Conservation (phyloP, 2,888 invertebrate genomes). For the Cataglyphis rosenhaueri region DNA sequence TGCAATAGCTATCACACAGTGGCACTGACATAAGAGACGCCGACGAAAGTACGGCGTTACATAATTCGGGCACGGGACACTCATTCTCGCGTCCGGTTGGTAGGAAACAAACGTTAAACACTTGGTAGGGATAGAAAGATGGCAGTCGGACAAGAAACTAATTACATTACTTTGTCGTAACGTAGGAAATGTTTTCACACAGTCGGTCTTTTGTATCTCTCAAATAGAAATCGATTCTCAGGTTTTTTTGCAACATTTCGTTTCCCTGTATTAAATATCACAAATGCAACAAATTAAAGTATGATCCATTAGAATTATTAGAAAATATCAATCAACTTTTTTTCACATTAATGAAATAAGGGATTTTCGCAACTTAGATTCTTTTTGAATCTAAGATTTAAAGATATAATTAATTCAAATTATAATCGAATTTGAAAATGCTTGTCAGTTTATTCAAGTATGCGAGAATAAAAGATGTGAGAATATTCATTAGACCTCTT, state of each 20-base stretch:
- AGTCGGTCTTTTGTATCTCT: conserved; percentile 22
- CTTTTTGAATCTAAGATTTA: background rate
- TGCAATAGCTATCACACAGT: conserved; percentile 35
- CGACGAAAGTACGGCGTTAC: conserved; percentile 81
- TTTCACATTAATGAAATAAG: background rate
- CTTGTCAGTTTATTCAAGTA: background rate
- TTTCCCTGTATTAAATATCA: conserved; percentile 7
- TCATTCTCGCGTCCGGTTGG: conserved; percentile 73
- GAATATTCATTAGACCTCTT: background rate
- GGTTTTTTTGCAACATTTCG: background rate
- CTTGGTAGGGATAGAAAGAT: conserved; percentile 59
- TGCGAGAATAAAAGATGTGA: background rate
- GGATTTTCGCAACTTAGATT: background rate
- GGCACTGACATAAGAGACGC: conserved; percentile 75
- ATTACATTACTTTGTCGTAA: conserved; percentile 67
- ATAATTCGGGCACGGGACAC: conserved; percentile 79
- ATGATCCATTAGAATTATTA: background rate
- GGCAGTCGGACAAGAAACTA: conserved; percentile 66
- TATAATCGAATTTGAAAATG: background rate
- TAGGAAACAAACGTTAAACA: conserved; percentile 61
- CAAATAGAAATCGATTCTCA: conserved; percentile 52
- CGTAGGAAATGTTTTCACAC: conserved; percentile 61
- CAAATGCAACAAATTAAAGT: background rate
- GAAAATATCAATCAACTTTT: background rate
- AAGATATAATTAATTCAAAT: background rate